These are phyloP conservation scores for Nannospalax galili DNA, from an alignment of 2,113 vertebrate genomes.

Conservation along the genomic window DNA sequence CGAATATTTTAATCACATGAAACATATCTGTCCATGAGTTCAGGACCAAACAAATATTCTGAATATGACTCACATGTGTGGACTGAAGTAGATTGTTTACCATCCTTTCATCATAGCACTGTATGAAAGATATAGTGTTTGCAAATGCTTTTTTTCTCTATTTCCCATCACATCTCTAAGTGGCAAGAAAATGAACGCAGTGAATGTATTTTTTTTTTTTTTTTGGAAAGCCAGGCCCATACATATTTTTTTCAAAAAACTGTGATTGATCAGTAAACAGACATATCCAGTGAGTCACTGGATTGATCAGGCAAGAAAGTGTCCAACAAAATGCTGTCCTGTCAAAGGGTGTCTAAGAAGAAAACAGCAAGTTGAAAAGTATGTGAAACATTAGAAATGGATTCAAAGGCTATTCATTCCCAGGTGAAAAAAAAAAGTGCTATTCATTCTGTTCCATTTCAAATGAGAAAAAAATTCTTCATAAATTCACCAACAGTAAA, in stretches of 20 bases:
- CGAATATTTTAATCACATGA: neutral
- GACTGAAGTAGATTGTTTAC: neutral
- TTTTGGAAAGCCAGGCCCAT: neutral
- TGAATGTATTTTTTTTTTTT: neutral
- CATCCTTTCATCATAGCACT: neutral
- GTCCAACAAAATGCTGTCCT: neutral
- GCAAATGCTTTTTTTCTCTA: neutral
- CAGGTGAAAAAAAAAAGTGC: neutral
- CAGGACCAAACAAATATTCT: slow-evolving; percentile 2
- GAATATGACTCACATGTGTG: neutral
- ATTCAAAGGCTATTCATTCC: slow-evolving; percentile 19
- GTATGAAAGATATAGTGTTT: neutral
- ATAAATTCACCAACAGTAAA: slow-evolving; percentile 29
- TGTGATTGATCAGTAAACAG: slow-evolving; percentile 11
- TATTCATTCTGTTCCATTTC: slow-evolving; percentile 55
- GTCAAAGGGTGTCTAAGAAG: slow-evolving; percentile 41
- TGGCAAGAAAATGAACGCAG: neutral
- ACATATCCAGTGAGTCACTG: slow-evolving; percentile 6
- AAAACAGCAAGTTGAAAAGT: neutral
- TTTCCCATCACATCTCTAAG: neutral
- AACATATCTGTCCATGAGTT: neutral
- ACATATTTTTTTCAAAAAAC: neutral
- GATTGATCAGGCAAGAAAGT: neutral
- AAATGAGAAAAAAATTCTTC: slow-evolving; percentile 35
- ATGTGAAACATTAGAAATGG: neutral